Evolutionary conservation across 2,113 vertebrate species (phyloP).

Genomic region (Heliornis fulica): DNA sequence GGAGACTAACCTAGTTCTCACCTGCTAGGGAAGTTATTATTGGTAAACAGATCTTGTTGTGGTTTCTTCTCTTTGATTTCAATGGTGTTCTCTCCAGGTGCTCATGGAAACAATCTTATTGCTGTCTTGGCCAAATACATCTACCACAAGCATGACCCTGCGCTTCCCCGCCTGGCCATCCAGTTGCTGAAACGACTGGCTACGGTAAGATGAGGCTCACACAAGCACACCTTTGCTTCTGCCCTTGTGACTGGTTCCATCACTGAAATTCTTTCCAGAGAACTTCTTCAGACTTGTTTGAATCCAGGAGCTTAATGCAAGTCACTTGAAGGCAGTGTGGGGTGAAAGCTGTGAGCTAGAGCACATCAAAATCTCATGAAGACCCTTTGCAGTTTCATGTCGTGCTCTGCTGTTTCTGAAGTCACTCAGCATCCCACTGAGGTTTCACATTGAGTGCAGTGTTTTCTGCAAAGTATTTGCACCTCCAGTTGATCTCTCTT

Average conservation of each 20-base stretch:
- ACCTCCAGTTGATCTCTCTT: not conserved
- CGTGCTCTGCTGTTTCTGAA: not conserved
- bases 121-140: slow-evolving; percentile 96
- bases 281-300: not conserved
- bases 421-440: not conserved
- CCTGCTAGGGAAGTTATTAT: not conserved
- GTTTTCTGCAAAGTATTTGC: not conserved
- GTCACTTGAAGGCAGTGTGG: not conserved
- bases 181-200: slow-evolving; percentile 95
- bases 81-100: slow-evolving; percentile 70
- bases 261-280: not conserved
- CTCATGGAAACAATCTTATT: slow-evolving; percentile 95
- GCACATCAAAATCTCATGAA: not conserved
- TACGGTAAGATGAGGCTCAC: slow-evolving; percentile 74
- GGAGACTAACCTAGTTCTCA: not conserved
- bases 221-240: not conserved
- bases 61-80: not conserved
- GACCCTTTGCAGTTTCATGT: not conserved
- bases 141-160: slow-evolving; percentile 96
- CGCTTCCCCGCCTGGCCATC: slow-evolving; percentile 92
- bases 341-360: not conserved
- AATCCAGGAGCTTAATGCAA: not conserved
- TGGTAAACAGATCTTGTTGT: not conserved
- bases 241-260: not conserved
- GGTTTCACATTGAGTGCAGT: not conserved